Evolutionary conservation across 2,888 invertebrate species (phyloP).

Genomic region (Oxyscelio sp.): DNA sequence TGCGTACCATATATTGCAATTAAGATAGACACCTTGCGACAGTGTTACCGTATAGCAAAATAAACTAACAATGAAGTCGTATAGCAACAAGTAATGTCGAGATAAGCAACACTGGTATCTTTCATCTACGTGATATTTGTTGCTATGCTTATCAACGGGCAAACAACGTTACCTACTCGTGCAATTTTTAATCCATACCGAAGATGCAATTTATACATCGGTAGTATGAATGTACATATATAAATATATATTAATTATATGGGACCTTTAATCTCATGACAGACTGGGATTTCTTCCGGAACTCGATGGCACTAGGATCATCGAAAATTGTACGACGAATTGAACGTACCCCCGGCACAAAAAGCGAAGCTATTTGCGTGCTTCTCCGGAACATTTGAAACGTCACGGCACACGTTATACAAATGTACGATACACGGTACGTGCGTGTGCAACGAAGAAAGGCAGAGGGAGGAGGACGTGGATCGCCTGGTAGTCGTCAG

Average conservation of each 20-base stretch:
- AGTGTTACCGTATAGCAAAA: too few relatives aligned
- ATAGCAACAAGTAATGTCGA: slow-evolving; percentile 35
- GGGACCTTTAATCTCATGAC: too few relatives aligned
- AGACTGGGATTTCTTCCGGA: slow-evolving; percentile 10
- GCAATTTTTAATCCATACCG: neutral
- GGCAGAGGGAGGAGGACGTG: slow-evolving; percentile 64
- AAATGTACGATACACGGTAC: slow-evolving; percentile 54
- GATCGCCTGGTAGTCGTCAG: slow-evolving; percentile 73
- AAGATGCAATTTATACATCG: too few relatives aligned
- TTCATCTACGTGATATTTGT: slow-evolving; percentile 9
- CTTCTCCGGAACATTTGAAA: slow-evolving; percentile 47
- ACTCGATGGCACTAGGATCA: slow-evolving; percentile 15
- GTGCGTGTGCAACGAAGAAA: slow-evolving; percentile 63
- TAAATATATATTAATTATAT: too few relatives aligned
- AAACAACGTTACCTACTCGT: neutral
- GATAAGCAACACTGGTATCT: slow-evolving; percentile 10
- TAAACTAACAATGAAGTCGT: slow-evolving; percentile 22
- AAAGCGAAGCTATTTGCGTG: slow-evolving; percentile 47
- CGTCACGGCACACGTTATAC: slow-evolving; percentile 53
- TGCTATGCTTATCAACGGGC: neutral
- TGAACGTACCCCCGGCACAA: slow-evolving; percentile 17
- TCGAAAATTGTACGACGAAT: slow-evolving; percentile 6
- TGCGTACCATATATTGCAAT: too few relatives aligned
- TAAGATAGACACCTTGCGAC: too few relatives aligned
- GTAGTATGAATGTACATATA: too few relatives aligned